Percentiles rank a stretch among this genome's conserved stretches.
Evolutionary conservation across 2,797 vertebrate species (phyloP).

Genomic region (Sebastes kiyomatsui): DNA sequence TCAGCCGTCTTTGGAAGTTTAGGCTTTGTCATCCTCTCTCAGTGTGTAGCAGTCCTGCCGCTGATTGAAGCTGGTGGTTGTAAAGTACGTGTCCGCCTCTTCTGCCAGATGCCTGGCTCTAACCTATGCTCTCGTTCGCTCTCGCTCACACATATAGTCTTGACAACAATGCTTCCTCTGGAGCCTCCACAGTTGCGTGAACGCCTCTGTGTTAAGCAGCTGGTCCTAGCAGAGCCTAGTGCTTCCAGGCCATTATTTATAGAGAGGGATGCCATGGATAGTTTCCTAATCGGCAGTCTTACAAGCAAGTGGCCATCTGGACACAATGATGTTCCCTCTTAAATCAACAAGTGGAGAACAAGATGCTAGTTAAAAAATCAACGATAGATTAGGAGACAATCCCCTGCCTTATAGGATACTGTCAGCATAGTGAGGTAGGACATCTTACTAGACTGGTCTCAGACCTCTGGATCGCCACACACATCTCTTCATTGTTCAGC

Average conservation of each 20-base stretch:
- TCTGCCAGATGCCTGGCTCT: conserved; percentile 19
- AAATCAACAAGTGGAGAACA: conserved; percentile 45
- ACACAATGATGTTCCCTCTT: conserved; percentile 49
- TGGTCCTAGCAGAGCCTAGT: conserved; percentile 44
- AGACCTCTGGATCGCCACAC: not conserved
- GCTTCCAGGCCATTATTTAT: conserved; percentile 79
- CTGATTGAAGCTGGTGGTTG: not conserved
- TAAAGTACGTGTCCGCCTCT: not conserved
- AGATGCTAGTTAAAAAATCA: conserved; percentile 19
- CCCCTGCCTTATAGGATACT: not conserved
- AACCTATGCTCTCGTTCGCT: conserved; percentile 21
- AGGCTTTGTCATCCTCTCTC: conserved; percentile 75
- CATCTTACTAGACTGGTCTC: not conserved
- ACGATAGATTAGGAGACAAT: conserved; percentile 4
- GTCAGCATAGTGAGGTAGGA: not conserved
- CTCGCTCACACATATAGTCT: conserved; percentile 1
- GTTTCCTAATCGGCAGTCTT: conserved; percentile 79
- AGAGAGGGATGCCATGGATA: conserved; percentile 77
- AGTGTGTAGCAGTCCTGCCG: not conserved
- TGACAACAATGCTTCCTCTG: conserved; percentile 47
- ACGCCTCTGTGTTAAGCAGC: conserved; percentile 58
- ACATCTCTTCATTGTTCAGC: not conserved
- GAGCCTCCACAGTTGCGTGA: conserved; percentile 43
- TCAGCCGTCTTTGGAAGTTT: conserved; percentile 75
- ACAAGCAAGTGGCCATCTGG: conserved; percentile 55